These are phyloP conservation scores for Cyphomyrus discorhynchus DNA, from an alignment of 2,113 vertebrate species.

Conservation along the genomic window DNA sequence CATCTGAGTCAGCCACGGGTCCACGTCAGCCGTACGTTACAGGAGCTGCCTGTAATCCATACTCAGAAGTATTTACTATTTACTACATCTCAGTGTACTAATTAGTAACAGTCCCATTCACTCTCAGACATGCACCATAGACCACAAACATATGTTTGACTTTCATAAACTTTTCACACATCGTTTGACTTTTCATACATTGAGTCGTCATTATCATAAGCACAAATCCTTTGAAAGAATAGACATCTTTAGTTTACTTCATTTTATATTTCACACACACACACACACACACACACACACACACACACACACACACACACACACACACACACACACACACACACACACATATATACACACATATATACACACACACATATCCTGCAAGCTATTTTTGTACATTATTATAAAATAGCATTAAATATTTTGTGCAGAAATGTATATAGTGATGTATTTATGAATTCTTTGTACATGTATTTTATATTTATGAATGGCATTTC, in stretches of 20 bases:
- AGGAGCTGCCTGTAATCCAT: not conserved
- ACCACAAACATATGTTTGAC: not conserved
- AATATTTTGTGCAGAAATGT: not conserved
- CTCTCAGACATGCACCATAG: not conserved
- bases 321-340: not conserved
- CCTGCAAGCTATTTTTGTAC: not conserved
- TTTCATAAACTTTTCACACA: not conserved
- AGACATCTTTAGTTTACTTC: not conserved
- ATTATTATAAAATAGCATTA: not conserved
- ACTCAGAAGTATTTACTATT: not conserved
- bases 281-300: not conserved
- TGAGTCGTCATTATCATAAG: not conserved
- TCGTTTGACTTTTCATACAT: not conserved
- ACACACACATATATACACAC: not conserved
- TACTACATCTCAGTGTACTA: not conserved
- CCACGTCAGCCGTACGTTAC: not conserved
- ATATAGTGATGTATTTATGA: not conserved
- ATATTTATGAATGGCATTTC: not conserved
- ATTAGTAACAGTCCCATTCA: not conserved
- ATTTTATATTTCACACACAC: not conserved
- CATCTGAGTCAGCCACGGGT: not conserved
- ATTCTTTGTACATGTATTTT: not conserved
- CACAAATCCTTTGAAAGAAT: not conserved
- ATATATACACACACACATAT: not conserved
- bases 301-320: not conserved